phyloP scores from a whole-genome alignment of 2,113 vertebrate genomes.

The Falcunculus frontatus region DNA sequence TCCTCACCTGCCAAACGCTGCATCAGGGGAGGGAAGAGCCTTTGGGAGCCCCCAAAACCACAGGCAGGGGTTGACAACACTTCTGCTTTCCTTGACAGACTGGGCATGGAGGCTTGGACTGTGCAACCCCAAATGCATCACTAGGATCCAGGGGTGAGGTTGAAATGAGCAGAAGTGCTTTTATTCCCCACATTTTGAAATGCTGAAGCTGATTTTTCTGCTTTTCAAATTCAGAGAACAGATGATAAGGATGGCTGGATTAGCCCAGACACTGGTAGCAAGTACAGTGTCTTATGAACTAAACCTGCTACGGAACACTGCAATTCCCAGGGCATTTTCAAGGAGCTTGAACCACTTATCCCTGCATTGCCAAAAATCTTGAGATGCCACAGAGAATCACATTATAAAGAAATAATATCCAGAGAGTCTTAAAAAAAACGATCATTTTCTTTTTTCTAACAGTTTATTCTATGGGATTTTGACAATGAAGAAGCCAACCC shows the following conservation, averaged over 20 bases:
- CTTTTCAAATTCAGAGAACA: not conserved
- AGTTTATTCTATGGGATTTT: not conserved
- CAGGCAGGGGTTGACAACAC: not conserved
- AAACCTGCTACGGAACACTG: not conserved
- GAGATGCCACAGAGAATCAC: not conserved
- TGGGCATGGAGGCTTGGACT: fast-evolving
- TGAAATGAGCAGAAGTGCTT: not conserved
- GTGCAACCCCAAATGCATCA: not conserved
- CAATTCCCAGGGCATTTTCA: not conserved
- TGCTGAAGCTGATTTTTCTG: not conserved
- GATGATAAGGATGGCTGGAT: not conserved
- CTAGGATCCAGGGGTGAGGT: not conserved
- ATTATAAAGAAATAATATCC: not conserved
- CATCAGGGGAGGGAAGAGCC: not conserved
- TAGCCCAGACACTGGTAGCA: not conserved
- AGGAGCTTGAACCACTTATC: not conserved
- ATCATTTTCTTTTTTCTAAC: not conserved
- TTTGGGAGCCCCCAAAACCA: not conserved
- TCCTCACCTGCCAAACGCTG: fast-evolving
- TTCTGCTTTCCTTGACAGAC: not conserved
- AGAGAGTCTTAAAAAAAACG: not conserved
- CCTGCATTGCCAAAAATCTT: not conserved
- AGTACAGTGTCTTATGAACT: not conserved
- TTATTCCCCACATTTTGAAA: not conserved
- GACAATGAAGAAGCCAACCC: not conserved